Conservation (phyloP, 2,888 invertebrate species). For the Cosmia pyralina region DNA sequence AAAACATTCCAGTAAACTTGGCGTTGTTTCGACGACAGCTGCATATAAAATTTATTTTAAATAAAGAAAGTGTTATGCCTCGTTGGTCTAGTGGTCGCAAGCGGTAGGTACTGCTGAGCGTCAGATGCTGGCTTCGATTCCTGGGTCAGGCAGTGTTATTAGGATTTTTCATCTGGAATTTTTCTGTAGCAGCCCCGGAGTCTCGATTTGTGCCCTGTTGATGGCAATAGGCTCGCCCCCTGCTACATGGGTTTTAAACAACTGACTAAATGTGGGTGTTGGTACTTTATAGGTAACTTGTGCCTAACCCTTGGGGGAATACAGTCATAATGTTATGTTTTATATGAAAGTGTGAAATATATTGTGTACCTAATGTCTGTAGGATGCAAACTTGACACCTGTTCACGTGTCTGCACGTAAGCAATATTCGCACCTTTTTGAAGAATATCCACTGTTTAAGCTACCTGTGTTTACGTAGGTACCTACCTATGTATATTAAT, state of each 20-base stretch:
- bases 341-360: constrained; percentile 23
- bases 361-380: neutral
- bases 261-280: neutral
- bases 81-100: neutral
- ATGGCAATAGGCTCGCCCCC: no score
- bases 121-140: neutral
- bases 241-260: no score
- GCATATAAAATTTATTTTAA: constrained; percentile 26
- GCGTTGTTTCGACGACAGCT: constrained; percentile 43
- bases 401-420: neutral
- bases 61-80: constrained; percentile 29
- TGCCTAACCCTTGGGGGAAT: neutral
- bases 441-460: neutral
- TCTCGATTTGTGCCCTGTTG: no score
- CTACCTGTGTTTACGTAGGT: constrained; percentile 8
- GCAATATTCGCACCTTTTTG: constrained; percentile 19
- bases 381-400: constrained; percentile 6
- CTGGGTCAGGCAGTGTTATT: neutral
- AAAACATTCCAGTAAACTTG: constrained; percentile 75
- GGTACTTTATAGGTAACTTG: neutral
- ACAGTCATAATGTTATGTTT: neutral
- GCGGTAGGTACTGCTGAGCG: neutral
- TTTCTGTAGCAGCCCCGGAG: no score
- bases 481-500: neutral
- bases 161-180: no score